A percentile compares a stretch with the other conserved stretches of the same genome.
phyloP scores from a whole-genome alignment of 2,888 invertebrate genomes.

The Vanessa cardui region DNA sequence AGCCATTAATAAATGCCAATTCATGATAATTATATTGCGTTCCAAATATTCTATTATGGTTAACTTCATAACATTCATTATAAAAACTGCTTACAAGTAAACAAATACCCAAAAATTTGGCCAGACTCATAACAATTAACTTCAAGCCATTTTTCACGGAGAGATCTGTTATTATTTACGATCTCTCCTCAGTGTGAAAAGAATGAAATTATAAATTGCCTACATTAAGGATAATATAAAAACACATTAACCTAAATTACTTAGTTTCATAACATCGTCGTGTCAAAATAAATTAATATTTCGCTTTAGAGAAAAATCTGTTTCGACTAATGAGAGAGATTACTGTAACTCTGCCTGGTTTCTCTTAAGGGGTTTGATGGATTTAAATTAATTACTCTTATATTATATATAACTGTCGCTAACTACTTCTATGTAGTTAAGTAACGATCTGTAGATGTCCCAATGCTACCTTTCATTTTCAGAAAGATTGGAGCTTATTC shows the following conservation, averaged over 20 bases:
- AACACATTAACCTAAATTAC: slow-evolving; percentile 31
- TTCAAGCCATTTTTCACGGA: slow-evolving; percentile 13
- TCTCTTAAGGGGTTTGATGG: slow-evolving; percentile 42
- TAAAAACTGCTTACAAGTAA: not conserved
- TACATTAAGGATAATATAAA: slow-evolving; percentile 30
- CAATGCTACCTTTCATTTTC: no score
- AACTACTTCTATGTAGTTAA: not conserved
- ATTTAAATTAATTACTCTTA: not conserved
- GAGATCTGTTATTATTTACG: slow-evolving; percentile 24
- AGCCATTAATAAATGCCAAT: no score
- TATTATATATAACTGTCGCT: not conserved
- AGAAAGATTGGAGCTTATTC: no score
- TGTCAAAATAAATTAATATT: slow-evolving; percentile 21
- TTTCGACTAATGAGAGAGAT: slow-evolving; percentile 9
- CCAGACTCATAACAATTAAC: not conserved
- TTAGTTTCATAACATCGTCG: slow-evolving; percentile 22
- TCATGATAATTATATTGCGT: no score
- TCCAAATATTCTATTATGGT: not conserved
- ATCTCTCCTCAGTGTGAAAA: slow-evolving; percentile 19
- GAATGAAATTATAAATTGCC: slow-evolving; percentile 34
- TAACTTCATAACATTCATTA: not conserved
- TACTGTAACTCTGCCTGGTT: slow-evolving; percentile 37
- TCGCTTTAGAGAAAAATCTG: slow-evolving; percentile 2
- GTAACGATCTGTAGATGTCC: no score
- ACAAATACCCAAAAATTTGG: not conserved